A percentile compares a stretch with the other conserved stretches of the same genome.
Conservation (phyloP, 1,140 invertebrate genomes). For the Heliconius himera region DNA sequence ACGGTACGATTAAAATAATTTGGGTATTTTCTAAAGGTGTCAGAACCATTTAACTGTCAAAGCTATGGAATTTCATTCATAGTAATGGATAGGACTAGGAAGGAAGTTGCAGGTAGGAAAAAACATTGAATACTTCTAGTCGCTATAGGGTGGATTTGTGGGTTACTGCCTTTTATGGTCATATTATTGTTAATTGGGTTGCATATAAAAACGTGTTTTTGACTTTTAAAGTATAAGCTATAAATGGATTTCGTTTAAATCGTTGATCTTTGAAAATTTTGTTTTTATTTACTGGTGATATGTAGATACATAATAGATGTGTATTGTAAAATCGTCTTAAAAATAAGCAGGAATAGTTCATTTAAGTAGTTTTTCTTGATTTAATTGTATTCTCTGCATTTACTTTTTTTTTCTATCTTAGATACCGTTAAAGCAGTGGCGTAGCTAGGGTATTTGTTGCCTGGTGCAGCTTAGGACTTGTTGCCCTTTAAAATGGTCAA, state of each 20-base stretch:
- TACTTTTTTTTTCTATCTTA: too few species aligned
- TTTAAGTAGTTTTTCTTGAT: too few species aligned
- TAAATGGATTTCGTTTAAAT: neutral
- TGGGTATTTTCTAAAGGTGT: constrained; percentile 50
- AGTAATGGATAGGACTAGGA: constrained; percentile 76
- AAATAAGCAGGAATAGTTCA: neutral
- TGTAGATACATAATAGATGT: too few species aligned
- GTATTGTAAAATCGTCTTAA: neutral
- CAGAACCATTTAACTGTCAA: constrained; percentile 71
- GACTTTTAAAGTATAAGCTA: neutral
- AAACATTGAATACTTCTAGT: constrained; percentile 48
- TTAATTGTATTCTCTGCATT: too few species aligned
- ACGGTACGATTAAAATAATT: constrained; percentile 18
- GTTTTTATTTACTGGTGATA: neutral
- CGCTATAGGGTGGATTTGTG: constrained; percentile 46
- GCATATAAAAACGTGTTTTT: constrained; percentile 20
- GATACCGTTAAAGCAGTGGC: too few species aligned
- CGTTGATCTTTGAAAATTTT: neutral
- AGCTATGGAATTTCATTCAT: constrained; percentile 67
- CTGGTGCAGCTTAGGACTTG: too few species aligned
- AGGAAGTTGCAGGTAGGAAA: constrained; percentile 77
- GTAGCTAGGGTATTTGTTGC: too few species aligned
- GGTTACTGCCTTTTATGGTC: constrained; percentile 45
- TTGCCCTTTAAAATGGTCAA: too few species aligned
- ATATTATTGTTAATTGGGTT: constrained; percentile 37